These are phyloP conservation scores for Aphaenogaster ashmeadi DNA, from an alignment of 1,140 invertebrate genomes.

Conservation along the genomic window DNA sequence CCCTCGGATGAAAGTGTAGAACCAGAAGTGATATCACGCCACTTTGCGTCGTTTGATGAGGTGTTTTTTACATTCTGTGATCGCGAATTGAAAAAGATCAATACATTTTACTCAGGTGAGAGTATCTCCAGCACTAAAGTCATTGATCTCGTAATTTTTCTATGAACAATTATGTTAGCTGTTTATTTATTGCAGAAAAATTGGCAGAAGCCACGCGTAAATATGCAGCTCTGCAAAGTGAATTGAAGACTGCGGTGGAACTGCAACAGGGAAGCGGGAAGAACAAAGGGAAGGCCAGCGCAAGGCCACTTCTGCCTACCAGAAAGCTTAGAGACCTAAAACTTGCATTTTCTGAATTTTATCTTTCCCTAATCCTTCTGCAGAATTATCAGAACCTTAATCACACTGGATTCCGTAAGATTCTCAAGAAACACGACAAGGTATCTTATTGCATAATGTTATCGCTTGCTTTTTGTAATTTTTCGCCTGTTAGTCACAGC, in stretches of 20 bases:
- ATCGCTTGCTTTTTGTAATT: not conserved
- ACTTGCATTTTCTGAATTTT: conserved; percentile 99
- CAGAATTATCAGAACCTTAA: conserved; percentile 98
- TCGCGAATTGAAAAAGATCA: conserved; percentile 98
- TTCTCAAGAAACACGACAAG: conserved; percentile 99
- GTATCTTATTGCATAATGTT: conserved; percentile 86
- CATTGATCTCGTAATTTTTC: conserved; percentile 42
- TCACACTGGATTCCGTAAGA: conserved; percentile 99
- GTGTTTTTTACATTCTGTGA: conserved; percentile 98
- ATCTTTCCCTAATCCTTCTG: conserved; percentile 97
- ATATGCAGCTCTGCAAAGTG: conserved; percentile 96
- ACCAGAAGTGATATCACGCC: conserved; percentile 94
- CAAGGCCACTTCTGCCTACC: conserved; percentile 89
- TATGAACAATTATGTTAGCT: not conserved
- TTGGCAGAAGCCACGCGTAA: conserved; percentile 98
- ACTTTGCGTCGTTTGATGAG: conserved; percentile 98
- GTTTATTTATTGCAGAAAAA: conserved; percentile 92
- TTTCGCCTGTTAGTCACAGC: not conserved
- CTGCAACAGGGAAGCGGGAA: conserved; percentile 88
- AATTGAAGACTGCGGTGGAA: conserved; percentile 93
- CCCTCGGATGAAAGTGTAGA: conserved; percentile 95
- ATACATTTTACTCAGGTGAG: conserved; percentile 97
- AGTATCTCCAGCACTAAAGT: not conserved
- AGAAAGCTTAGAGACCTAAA: conserved; percentile 97
- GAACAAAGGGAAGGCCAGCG: conserved; percentile 87